Conservation (phyloP, 2,888 invertebrate genomes). For the Patella depressa region DNA sequence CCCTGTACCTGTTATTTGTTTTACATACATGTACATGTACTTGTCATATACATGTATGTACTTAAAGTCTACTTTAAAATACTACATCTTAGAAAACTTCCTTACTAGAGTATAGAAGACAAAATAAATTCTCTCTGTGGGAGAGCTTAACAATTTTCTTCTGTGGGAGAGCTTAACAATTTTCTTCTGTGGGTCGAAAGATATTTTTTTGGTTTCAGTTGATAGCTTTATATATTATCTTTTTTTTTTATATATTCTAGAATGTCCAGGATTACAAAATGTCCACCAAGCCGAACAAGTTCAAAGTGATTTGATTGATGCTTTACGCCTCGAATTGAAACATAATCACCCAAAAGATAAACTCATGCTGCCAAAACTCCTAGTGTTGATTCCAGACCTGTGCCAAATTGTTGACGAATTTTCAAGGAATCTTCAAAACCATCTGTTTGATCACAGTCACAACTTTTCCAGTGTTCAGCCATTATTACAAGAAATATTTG, state of each 20-base stretch:
- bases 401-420: slow-evolving; percentile 59
- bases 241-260: slow-evolving; percentile 32
- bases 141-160: too few relatives aligned
- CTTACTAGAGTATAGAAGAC: too few relatives aligned
- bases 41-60: too few relatives aligned
- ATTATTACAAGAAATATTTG: slow-evolving; percentile 57
- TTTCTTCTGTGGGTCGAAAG: too few relatives aligned
- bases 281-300: slow-evolving; percentile 46
- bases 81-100: too few relatives aligned
- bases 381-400: slow-evolving; percentile 56
- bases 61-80: too few relatives aligned
- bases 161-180: too few relatives aligned
- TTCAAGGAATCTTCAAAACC: slow-evolving; percentile 44
- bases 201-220: too few relatives aligned
- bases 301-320: slow-evolving; percentile 56
- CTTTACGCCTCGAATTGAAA: slow-evolving; percentile 57
- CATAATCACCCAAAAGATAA: slow-evolving; percentile 61
- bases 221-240: too few relatives aligned
- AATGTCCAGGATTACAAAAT: slow-evolving; percentile 42
- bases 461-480: slow-evolving; percentile 51
- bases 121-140: too few relatives aligned
- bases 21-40: too few relatives aligned
- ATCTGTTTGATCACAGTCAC: slow-evolving; percentile 45
- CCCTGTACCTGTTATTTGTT: too few relatives aligned
- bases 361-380: slow-evolving; percentile 53